Percentiles rank a stretch among this genome's conserved stretches.
phyloP scores from a whole-genome alignment of 2,797 vertebrate species.

The Otolemur crassicaudatus region DNA sequence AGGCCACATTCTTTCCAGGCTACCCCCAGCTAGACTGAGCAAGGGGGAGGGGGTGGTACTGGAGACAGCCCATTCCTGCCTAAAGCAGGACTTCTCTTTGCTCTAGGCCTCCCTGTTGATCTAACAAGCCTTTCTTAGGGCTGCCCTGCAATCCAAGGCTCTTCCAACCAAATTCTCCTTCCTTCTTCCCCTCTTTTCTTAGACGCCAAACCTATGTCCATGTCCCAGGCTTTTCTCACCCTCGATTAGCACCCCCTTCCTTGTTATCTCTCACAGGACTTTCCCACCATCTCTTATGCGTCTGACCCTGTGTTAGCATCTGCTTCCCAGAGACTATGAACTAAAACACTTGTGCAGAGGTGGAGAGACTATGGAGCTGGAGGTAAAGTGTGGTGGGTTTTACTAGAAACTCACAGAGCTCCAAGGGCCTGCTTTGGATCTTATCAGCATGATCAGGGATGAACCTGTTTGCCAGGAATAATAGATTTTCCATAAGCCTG shows the following conservation, averaged over 20 bases:
- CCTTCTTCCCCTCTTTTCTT: neutral
- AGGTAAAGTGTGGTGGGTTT: neutral
- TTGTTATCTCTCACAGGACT: neutral
- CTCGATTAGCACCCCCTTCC: neutral
- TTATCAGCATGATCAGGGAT: neutral
- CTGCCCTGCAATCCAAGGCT: neutral
- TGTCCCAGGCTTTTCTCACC: neutral
- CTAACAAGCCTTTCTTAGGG: neutral
- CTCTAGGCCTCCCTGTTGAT: neutral
- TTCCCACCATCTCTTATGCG: neutral
- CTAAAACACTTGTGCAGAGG: neutral
- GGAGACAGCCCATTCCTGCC: neutral
- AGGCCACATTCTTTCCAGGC: neutral
- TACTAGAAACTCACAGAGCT: neutral
- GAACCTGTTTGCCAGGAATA: neutral
- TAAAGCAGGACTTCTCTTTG: neutral
- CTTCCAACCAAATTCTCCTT: neutral
- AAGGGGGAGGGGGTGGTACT: fast-evolving
- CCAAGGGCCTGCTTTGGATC: neutral
- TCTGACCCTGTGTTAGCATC: neutral
- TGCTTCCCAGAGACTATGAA: neutral
- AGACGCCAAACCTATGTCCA: neutral
- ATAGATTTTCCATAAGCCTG: neutral
- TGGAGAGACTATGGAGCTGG: neutral
- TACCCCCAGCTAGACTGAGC: neutral